phyloP scores from a whole-genome alignment of 2,797 vertebrate species.

The Momotus momota region DNA sequence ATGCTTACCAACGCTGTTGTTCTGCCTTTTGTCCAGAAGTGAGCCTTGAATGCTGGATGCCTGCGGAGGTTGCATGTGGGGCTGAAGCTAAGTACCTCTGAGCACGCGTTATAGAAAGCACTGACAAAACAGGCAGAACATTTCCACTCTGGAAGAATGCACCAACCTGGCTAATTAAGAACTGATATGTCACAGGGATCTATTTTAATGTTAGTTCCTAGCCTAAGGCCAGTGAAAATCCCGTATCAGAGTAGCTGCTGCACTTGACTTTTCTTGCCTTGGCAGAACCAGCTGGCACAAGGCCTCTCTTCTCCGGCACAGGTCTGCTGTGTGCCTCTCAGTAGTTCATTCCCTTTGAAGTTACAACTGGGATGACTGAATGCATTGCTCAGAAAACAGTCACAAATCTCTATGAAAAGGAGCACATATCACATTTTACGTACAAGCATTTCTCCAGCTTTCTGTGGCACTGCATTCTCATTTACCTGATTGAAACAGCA shows the following conservation, averaged over 20 bases:
- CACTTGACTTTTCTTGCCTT: not conserved
- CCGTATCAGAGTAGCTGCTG: not conserved
- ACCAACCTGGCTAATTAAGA: not conserved
- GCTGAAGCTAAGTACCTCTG: not conserved
- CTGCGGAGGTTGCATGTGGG: rapidly evolving
- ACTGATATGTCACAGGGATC: not conserved
- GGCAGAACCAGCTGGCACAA: not conserved
- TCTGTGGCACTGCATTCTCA: slow-evolving; percentile 23
- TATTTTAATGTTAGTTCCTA: not conserved
- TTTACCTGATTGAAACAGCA: slow-evolving; percentile 28
- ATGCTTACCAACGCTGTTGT: not conserved
- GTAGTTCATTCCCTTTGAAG: not conserved
- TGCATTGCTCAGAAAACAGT: slow-evolving; percentile 10
- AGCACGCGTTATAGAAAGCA: rapidly evolving
- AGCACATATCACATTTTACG: not conserved
- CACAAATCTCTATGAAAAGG: slow-evolving; percentile 18
- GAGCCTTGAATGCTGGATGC: not conserved
- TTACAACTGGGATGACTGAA: slow-evolving; percentile 9
- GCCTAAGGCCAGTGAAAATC: not conserved
- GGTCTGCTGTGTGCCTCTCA: not conserved
- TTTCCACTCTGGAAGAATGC: not conserved
- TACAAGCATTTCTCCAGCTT: slow-evolving; percentile 24
- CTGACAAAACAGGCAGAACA: not conserved
- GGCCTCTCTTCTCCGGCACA: not conserved
- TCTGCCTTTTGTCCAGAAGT: not conserved